Percentiles rank a stretch among this genome's conserved stretches.
Conservation (phyloP, 1,140 invertebrate species). For the Platyura marginata region DNA sequence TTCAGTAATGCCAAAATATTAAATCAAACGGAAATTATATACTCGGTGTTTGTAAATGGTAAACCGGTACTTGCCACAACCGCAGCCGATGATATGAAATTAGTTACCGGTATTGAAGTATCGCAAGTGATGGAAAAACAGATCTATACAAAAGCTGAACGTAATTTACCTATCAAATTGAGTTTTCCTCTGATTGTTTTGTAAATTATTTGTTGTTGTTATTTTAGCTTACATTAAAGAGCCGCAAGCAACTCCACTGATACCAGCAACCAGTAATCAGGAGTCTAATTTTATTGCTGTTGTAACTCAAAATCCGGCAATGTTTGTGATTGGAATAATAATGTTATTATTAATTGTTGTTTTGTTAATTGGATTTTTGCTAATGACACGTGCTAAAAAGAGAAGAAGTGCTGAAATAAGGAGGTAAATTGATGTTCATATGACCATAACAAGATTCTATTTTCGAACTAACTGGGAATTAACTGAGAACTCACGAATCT, state of each 20-base stretch:
- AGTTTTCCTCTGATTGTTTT: too few species aligned
- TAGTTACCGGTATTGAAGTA: slow-evolving; percentile 54
- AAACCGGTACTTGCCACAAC: slow-evolving; percentile 55
- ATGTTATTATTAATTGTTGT: slow-evolving; percentile 40
- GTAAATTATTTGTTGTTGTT: slow-evolving; percentile 2
- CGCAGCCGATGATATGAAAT: slow-evolving; percentile 57
- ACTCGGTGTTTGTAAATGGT: slow-evolving; percentile 56
- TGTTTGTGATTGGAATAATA: slow-evolving; percentile 26
- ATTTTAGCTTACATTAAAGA: slow-evolving; percentile 49
- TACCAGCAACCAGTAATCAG: slow-evolving; percentile 37
- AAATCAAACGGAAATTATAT: slow-evolving; percentile 38
- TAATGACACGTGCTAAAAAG: slow-evolving; percentile 35
- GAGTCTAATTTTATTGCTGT: slow-evolving; percentile 37
- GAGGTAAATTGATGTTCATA: slow-evolving; percentile 11
- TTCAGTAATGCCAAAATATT: too few species aligned
- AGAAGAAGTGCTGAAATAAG: slow-evolving; percentile 24
- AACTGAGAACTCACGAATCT: too few species aligned
- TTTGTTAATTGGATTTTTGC: slow-evolving; percentile 37
- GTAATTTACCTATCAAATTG: too few species aligned
- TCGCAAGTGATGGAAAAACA: slow-evolving; percentile 49
- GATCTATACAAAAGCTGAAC: slow-evolving; percentile 65
- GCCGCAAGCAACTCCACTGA: slow-evolving; percentile 32
- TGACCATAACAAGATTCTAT: too few species aligned
- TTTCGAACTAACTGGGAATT: too few species aligned
- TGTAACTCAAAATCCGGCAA: slow-evolving; percentile 21